These are phyloP conservation scores for Hippoglossus stenolepis DNA, from an alignment of 2,113 vertebrate species.

Conservation along the genomic window DNA sequence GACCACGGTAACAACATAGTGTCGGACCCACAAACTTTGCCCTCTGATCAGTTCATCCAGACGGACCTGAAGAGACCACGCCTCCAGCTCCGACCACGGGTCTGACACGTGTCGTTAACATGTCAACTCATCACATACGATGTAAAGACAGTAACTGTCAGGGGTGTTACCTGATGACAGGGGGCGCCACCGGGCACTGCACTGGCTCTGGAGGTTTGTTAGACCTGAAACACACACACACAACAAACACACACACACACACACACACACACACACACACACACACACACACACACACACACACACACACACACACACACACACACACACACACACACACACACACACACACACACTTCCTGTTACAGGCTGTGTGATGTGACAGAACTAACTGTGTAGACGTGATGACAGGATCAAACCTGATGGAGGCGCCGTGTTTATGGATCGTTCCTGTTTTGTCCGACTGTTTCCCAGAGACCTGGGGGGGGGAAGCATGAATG, in stretches of 20 bases:
- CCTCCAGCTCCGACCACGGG: too few relatives aligned
- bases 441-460: slow-evolving; percentile 70
- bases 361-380: neutral
- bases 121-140: neutral
- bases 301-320: slow-evolving; percentile 30
- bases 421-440: slow-evolving; percentile 68
- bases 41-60: too few relatives aligned
- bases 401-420: slow-evolving; percentile 47
- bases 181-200: slow-evolving; percentile 73
- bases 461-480: slow-evolving; percentile 76
- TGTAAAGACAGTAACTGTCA: too few relatives aligned
- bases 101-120: neutral
- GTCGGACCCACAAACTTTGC: too few relatives aligned
- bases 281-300: slow-evolving; percentile 35
- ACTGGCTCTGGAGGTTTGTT: slow-evolving; percentile 69
- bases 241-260: slow-evolving; percentile 37
- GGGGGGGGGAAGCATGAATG: slow-evolving; percentile 52
- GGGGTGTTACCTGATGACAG: slow-evolving; percentile 49
- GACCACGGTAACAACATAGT: too few relatives aligned
- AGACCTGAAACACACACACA: slow-evolving; percentile 58
- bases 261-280: neutral
- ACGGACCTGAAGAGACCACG: too few relatives aligned
- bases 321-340: neutral
- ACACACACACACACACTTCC: neutral
- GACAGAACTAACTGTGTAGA: slow-evolving; percentile 22